Evolutionary conservation across 2,888 invertebrate genomes (phyloP).

Genomic region (Chymomyza procnemis): DNA sequence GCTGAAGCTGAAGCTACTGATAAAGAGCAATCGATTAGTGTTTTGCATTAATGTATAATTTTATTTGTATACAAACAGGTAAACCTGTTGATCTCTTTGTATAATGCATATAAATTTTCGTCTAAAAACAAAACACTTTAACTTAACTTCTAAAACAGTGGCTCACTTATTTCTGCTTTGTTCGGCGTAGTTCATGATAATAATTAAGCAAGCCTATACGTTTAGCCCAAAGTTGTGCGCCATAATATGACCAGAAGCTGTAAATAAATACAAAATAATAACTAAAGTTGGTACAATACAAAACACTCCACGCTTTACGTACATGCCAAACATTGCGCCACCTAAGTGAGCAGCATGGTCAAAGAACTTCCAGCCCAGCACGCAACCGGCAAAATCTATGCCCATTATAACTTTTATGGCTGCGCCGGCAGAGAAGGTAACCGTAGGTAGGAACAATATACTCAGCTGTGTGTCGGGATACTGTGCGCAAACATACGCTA

Average conservation of each 20-base stretch:
- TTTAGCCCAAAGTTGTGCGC: constrained; percentile 73
- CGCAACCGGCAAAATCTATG: constrained; percentile 89
- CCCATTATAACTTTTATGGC: constrained; percentile 92
- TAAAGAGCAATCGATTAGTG: background rate
- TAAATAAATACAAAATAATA: background rate
- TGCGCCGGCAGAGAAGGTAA: constrained; percentile 91
- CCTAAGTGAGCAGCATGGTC: constrained; percentile 99
- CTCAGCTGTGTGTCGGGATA: constrained; percentile 93
- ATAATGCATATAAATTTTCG: background rate
- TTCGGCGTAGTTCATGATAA: constrained; percentile 74
- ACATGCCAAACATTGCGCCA: constrained; percentile 95
- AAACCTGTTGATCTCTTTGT: background rate
- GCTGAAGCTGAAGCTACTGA: background rate
- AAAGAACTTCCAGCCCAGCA: constrained; percentile 93
- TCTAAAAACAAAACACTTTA: constrained; percentile 3
- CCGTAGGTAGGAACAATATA: constrained; percentile 93
- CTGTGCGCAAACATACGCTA: constrained; percentile 91
- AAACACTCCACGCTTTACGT: constrained; percentile 50
- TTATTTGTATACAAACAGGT: background rate
- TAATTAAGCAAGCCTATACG: constrained; percentile 68
- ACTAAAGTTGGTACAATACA: background rate
- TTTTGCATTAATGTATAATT: background rate
- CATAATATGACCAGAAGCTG: constrained; percentile 75
- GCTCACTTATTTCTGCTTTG: constrained; percentile 69
- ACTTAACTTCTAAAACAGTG: constrained; percentile 1